Base-by-base conservation (phyloP, 1,140 invertebrate species). In the Anastrepha obliqua region DNA sequence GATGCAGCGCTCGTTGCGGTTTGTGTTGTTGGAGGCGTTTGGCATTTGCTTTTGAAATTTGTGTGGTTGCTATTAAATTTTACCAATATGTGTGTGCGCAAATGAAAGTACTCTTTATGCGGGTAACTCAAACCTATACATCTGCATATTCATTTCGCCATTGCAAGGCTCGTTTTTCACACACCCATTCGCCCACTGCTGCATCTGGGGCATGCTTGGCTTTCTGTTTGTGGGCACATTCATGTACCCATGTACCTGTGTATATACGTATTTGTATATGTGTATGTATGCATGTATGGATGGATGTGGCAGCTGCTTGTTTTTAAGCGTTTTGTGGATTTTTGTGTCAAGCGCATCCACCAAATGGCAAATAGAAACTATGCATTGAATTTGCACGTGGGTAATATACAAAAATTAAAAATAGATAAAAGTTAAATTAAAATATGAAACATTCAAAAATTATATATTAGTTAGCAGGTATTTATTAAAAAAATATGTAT, bases 281-380 rank as follows among this genome's bases (percentile, higher is more conserved):
- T 29, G 29, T 29, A 29, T 29, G 29, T 29, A 29, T 29, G 29
- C 29, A 29, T 29, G 29, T 29, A 29, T 29, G 29, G 29, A 29
- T 29, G 29, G 29, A 7, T 8, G 60, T n/a, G 17, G 70, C 74
- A 81, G 74, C 74, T 81, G 74, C 47, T n/a, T n/a, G 74, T 81
- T 74, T 39, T 74, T 74, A 42, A 74, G 15, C 11, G 51, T 55
- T 81, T 81, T 81, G 74, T 81, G 74, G 74, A 81, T 81, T 81
- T 81, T 81, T n/a, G 74, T 81, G 74, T 81, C 74, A 81, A 81
- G 74, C 74, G 47, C 74, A 81, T 81, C 74, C 74, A 29, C 74
- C 74, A 81, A 81, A 20, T 81, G 74, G 47, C 44, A 20, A 58
- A 58, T 55, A 81, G 17, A 17, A 62, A 4, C 74, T 55, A n/a